Percentiles rank a stretch among this genome's conserved stretches.
Evolutionary conservation across 1,140 invertebrate genomes (phyloP).

Genomic region (Hyles vespertilio): DNA sequence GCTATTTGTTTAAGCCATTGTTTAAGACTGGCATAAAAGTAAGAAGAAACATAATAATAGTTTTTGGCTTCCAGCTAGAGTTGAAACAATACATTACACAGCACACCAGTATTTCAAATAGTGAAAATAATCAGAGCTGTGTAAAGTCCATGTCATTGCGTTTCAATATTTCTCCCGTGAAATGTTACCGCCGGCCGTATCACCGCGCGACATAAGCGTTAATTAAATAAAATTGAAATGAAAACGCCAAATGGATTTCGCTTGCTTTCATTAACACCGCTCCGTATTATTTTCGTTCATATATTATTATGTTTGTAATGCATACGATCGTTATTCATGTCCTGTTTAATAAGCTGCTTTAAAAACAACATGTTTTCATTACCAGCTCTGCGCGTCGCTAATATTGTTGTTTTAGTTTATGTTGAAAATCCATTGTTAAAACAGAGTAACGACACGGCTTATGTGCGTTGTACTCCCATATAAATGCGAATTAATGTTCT

Average conservation of each 20-base stretch:
- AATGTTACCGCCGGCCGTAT: no score
- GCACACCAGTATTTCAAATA: no score
- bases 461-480: no score
- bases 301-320: constrained; percentile 71
- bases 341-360: constrained; percentile 53
- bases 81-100: no score
- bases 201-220: constrained; percentile 49
- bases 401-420: constrained; percentile 41
- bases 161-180: no score
- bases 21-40: no score
- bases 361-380: constrained; percentile 68
- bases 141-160: no score
- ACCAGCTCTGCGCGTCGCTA: constrained; percentile 28
- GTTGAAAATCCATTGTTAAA: constrained; percentile 18
- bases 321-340: constrained; percentile 62
- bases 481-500: no score
- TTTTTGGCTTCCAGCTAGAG: no score
- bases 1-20: no score
- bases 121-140: no score
- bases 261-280: constrained; percentile 70
- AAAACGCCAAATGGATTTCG: constrained; percentile 73
- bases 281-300: constrained; percentile 71
- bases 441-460: neutral
- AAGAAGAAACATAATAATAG: no score
- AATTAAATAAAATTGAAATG: constrained; percentile 76